These are phyloP conservation scores for Drosophila kurseongensis DNA, from an alignment of 1,140 invertebrate species.

Conservation along the genomic window DNA sequence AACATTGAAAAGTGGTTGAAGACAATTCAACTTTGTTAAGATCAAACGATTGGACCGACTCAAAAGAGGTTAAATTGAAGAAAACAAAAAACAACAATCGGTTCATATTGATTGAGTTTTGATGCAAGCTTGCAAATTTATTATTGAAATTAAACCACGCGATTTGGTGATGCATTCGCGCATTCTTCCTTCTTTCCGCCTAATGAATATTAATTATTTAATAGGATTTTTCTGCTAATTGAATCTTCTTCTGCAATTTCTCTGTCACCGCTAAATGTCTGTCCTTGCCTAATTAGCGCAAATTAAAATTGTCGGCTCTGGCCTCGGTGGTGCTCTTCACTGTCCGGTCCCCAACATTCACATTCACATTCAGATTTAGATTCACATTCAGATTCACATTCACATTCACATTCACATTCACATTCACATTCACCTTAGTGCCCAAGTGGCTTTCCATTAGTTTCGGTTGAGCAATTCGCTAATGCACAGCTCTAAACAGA, in stretches of 20 bases:
- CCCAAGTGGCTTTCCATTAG: conserved; percentile 11
- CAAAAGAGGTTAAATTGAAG: background rate
- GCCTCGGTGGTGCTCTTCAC: conserved; percentile 33
- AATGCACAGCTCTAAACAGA: conserved; percentile 9
- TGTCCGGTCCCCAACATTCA: conserved; percentile 16
- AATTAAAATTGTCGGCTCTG: conserved; percentile 51
- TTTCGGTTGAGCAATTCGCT: conserved; percentile 9
- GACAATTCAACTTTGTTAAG: too few species aligned
- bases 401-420: background rate
- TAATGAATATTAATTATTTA: conserved; percentile 76
- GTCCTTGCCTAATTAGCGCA: conserved; percentile 70
- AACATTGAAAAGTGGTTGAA: background rate
- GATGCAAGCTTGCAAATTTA: background rate
- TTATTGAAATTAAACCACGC: conserved; percentile 1
- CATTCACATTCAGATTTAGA: background rate
- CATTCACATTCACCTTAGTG: conserved; percentile 24
- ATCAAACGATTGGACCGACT: background rate
- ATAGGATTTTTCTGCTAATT: conserved; percentile 58
- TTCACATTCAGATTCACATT: background rate
- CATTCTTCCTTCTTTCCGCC: conserved; percentile 7
- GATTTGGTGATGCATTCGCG: conserved; percentile 12
- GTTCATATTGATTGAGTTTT: background rate
- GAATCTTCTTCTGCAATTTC: conserved; percentile 58
- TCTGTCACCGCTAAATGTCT: conserved; percentile 57
- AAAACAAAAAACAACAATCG: too few species aligned